phyloP scores from a whole-genome alignment of 2,797 vertebrate genomes.

The Myioborus melanocephalus region DNA sequence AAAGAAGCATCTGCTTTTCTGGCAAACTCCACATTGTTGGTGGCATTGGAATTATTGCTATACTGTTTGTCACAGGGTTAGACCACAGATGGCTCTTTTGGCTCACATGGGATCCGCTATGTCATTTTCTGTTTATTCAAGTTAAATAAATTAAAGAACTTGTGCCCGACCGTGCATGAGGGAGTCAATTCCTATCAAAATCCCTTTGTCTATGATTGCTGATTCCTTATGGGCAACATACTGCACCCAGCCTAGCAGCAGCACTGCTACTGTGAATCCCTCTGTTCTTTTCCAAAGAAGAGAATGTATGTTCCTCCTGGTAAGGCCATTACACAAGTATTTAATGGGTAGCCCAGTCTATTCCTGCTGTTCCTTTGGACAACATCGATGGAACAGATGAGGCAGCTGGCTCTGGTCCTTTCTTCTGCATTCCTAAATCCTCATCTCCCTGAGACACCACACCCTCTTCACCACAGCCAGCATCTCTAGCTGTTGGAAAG shows the following conservation, averaged over 20 bases:
- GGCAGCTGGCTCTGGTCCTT: not conserved
- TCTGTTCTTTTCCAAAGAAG: not conserved
- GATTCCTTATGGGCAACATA: not conserved
- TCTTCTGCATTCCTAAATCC: not conserved
- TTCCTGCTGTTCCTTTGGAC: not conserved
- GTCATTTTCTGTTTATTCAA: conserved; percentile 60
- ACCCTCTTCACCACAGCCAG: not conserved
- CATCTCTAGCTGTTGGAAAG: not conserved
- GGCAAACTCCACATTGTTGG: conserved; percentile 62
- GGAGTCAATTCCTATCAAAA: not conserved
- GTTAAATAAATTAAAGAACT: conserved; percentile 57
- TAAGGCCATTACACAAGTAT: not conserved
- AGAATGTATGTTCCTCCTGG: not conserved
- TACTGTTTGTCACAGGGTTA: conserved; percentile 64
- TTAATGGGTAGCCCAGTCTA: not conserved
- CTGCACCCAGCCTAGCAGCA: not conserved
- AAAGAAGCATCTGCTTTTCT: conserved; percentile 71
- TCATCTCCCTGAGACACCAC: not conserved
- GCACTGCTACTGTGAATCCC: not conserved
- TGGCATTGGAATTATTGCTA: conserved; percentile 62
- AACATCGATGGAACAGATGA: not conserved
- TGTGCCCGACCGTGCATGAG: not conserved
- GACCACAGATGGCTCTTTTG: conserved; percentile 71
- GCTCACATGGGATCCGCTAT: conserved; percentile 55
- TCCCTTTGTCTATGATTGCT: not conserved